Conservation (phyloP, 2,888 invertebrate species). For the Alloplasta piceator region DNA sequence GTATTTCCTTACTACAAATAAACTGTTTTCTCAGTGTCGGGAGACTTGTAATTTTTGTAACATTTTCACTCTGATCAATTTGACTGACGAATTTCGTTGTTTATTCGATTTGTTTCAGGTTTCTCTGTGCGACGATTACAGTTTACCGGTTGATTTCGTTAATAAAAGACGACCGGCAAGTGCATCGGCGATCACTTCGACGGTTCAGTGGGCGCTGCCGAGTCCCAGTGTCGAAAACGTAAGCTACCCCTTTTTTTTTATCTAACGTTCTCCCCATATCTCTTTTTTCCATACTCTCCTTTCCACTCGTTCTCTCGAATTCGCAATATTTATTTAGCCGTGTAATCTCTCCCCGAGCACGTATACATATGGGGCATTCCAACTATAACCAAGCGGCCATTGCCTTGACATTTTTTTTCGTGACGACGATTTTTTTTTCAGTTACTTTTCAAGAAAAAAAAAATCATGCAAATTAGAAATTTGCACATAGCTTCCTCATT, state of each 20-base stretch:
- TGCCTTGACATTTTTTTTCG: too few relatives aligned
- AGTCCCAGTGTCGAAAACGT: conserved; percentile 85
- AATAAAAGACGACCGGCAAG: conserved; percentile 88
- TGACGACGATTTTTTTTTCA: too few relatives aligned
- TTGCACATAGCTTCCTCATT: too few relatives aligned
- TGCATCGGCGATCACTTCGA: conserved; percentile 84
- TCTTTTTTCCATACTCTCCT: neutral
- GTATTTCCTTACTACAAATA: too few relatives aligned
- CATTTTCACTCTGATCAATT: too few relatives aligned
- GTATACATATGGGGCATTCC: too few relatives aligned
- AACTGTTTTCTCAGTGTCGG: too few relatives aligned
- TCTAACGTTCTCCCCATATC: too few relatives aligned
- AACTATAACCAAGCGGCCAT: too few relatives aligned
- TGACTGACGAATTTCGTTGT: neutral
- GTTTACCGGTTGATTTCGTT: conserved; percentile 93
- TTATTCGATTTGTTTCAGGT: conserved; percentile 86
- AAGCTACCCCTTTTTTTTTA: conserved; percentile 70
- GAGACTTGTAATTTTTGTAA: too few relatives aligned
- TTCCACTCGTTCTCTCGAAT: neutral
- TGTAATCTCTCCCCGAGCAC: conserved; percentile 37
- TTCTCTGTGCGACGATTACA: conserved; percentile 94
- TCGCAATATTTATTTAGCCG: conserved; percentile 38
- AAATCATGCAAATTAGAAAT: too few relatives aligned
- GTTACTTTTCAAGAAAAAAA: too few relatives aligned
- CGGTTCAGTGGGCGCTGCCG: conserved; percentile 86